Conservation (phyloP, 2,113 vertebrate genomes). For the Connochaetes taurinus region DNA sequence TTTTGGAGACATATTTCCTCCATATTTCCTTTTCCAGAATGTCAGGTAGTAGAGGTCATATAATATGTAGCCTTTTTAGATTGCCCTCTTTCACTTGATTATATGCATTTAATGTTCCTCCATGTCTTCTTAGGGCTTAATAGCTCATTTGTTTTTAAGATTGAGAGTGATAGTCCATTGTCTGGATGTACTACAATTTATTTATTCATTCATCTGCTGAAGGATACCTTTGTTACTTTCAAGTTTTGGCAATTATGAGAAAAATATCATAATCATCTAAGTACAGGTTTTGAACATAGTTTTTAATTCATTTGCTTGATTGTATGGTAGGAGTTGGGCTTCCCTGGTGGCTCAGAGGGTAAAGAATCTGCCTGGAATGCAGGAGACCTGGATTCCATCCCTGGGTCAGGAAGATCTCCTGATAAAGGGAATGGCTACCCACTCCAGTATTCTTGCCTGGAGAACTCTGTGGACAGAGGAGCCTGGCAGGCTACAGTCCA, state of each 20-base stretch:
- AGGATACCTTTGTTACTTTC: background rate
- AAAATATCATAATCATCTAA: background rate
- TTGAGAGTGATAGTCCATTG: background rate
- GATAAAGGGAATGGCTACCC: background rate
- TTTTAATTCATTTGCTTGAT: background rate
- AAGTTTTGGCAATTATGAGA: background rate
- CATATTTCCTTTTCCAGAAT: background rate
- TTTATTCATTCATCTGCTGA: background rate
- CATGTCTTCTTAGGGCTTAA: background rate
- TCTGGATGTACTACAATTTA: background rate
- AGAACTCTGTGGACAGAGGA: background rate
- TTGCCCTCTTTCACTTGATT: background rate
- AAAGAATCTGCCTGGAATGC: background rate
- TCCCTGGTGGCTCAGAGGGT: background rate
- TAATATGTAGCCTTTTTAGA: background rate
- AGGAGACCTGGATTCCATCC: background rate
- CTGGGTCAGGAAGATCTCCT: background rate
- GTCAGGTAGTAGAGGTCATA: background rate
- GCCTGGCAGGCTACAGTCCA: background rate
- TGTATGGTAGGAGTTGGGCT: background rate
- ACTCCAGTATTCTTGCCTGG: background rate
- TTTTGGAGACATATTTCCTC: background rate
- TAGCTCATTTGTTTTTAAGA: background rate
- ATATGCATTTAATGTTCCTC: background rate
- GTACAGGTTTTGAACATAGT: background rate